These are phyloP conservation scores for Datnioides undecimradiatus DNA, from an alignment of 2,113 vertebrate genomes.

Conservation along the genomic window DNA sequence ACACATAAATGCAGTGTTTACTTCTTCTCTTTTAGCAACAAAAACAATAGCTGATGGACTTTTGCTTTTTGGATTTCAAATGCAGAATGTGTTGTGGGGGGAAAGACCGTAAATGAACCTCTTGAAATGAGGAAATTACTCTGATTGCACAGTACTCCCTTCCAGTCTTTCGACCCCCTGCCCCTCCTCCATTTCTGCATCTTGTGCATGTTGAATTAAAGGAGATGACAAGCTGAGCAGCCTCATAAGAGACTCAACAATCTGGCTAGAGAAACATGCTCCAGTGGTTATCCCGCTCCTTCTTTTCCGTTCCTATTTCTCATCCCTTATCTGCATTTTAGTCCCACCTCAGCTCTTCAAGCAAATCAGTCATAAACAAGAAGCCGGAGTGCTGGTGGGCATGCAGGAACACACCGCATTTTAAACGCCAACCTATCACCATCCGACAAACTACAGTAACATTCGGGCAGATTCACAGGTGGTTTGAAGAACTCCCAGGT, in stretches of 20 bases:
- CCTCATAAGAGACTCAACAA: slow-evolving; percentile 5
- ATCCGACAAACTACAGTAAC: neutral
- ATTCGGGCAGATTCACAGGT: slow-evolving; percentile 7
- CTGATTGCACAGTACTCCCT: neutral
- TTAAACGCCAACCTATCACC: neutral
- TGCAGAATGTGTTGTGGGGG: neutral
- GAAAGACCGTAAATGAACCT: slow-evolving; percentile 26
- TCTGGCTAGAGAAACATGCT: neutral
- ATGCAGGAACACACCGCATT: neutral
- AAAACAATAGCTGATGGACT: neutral
- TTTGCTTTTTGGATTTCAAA: slow-evolving; percentile 5
- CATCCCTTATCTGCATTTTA: neutral
- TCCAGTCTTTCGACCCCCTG: slow-evolving; percentile 25
- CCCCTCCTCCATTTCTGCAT: neutral
- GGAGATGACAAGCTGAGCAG: slow-evolving; percentile 29
- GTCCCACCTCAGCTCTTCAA: neutral
- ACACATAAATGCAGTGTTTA: neutral
- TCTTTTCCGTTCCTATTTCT: neutral
- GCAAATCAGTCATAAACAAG: slow-evolving; percentile 1
- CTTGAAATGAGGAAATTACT: slow-evolving; percentile 59
- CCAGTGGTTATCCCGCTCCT: neutral
- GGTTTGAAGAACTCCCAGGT: slow-evolving; percentile 20
- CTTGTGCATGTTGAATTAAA: slow-evolving; percentile 41
- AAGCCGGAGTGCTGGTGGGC: neutral
- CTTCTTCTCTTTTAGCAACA: neutral